A percentile compares a stretch with the other conserved stretches of the same genome.
phyloP scores from a whole-genome alignment of 2,888 invertebrate species.

The Shargacucullia verbasci region DNA sequence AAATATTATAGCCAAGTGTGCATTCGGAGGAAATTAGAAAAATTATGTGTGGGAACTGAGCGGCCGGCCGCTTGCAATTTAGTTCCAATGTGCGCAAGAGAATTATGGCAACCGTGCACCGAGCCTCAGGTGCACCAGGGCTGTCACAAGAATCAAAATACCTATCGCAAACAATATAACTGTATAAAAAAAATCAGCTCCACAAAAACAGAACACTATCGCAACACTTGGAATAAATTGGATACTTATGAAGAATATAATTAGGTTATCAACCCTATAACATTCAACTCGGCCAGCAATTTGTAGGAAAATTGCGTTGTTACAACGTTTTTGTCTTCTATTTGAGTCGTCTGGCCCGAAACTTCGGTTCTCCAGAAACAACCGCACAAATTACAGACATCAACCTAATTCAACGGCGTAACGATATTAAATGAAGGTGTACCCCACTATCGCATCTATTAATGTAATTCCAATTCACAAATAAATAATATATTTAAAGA shows the following conservation, averaged over 20 bases:
- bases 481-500: slow-evolving; percentile 87
- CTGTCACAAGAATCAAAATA: slow-evolving; percentile 50
- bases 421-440: slow-evolving; percentile 88
- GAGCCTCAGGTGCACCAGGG: slow-evolving; percentile 69
- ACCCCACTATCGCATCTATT: slow-evolving; percentile 81
- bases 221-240: slow-evolving; percentile 31
- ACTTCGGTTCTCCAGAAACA: slow-evolving; percentile 57
- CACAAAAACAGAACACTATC: slow-evolving; percentile 42
- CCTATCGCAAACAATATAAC: too few species aligned
- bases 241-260: slow-evolving; percentile 40
- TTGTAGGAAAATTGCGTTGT: slow-evolving; percentile 71
- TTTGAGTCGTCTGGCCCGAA: slow-evolving; percentile 43
- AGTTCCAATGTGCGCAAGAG: slow-evolving; percentile 77
- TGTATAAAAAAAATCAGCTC: slow-evolving; percentile 4
- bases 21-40: slow-evolving; percentile 78
- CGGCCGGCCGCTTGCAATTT: slow-evolving; percentile 76
- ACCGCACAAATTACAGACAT: slow-evolving; percentile 81
- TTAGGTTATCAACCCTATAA: slow-evolving; percentile 59
- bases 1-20: slow-evolving; percentile 73
- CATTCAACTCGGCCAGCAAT: slow-evolving; percentile 60
- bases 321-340: slow-evolving; percentile 69
- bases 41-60: slow-evolving; percentile 84
- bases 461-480: slow-evolving; percentile 86
- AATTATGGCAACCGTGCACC: slow-evolving; percentile 83
- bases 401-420: slow-evolving; percentile 81